Evolutionary conservation across 2,113 vertebrate genomes (phyloP).

Genomic region (human (Homo sapiens)): GRCh38 chr6:140628001-140628500

Average conservation of each 20-base stretch:
- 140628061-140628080: too few relatives aligned
- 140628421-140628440: background rate
- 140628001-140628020: too few relatives aligned
- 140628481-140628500: background rate
- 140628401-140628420: background rate
- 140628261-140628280: background rate
- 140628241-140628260: background rate
- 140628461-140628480: background rate
- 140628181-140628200: background rate
- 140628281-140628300: background rate
- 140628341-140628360: background rate
- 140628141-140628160: too few relatives aligned
- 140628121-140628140: too few relatives aligned
- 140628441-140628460: background rate
- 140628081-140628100: too few relatives aligned
- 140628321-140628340: background rate
- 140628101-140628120: too few relatives aligned
- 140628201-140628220: background rate
- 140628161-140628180: too few relatives aligned
- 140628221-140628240: background rate
- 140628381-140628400: background rate
- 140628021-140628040: too few relatives aligned
- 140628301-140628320: background rate
- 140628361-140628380: background rate
- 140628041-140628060: too few relatives aligned